Conservation (phyloP, 2,888 invertebrate genomes). For the Celastrina argiolus region DNA sequence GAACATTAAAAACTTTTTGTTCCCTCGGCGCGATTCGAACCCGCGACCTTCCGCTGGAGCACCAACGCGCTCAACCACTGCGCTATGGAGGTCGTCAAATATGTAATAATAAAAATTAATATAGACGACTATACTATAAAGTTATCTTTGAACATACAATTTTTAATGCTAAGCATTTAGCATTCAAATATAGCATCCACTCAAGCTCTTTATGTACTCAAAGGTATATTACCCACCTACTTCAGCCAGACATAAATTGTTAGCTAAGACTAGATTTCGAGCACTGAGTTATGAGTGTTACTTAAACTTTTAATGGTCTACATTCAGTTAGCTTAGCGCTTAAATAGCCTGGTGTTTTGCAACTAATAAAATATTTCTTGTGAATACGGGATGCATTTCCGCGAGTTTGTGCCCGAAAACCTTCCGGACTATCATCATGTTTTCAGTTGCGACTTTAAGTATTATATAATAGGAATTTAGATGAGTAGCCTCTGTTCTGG, state of each 20-base stretch:
- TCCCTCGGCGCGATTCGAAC: too few relatives aligned
- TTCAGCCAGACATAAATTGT: conserved; percentile 32
- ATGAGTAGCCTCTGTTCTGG: not conserved
- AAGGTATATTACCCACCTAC: conserved; percentile 22
- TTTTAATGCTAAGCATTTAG: not conserved
- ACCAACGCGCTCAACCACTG: too few relatives aligned
- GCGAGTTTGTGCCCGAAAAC: not conserved
- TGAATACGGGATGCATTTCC: conserved; percentile 13
- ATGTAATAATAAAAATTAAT: too few relatives aligned
- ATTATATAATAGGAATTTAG: too few relatives aligned
- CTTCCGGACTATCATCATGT: not conserved
- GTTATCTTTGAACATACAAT: not conserved
- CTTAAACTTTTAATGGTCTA: conserved; percentile 64
- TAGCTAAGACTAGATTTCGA: conserved; percentile 45
- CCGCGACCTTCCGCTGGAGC: too few relatives aligned
- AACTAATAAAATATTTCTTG: conserved; percentile 30
- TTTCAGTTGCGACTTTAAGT: not conserved
- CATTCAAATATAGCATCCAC: conserved; percentile 13
- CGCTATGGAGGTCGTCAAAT: too few relatives aligned
- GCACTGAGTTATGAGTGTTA: conserved; percentile 49
- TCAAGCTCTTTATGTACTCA: conserved; percentile 22
- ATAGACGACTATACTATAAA: too few relatives aligned
- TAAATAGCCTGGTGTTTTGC: conserved; percentile 46
- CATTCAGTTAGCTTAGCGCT: conserved; percentile 54
- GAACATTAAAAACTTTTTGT: too few relatives aligned